Base-by-base conservation (phyloP, 2,888 invertebrate species). In the Aradus depressus region DNA sequence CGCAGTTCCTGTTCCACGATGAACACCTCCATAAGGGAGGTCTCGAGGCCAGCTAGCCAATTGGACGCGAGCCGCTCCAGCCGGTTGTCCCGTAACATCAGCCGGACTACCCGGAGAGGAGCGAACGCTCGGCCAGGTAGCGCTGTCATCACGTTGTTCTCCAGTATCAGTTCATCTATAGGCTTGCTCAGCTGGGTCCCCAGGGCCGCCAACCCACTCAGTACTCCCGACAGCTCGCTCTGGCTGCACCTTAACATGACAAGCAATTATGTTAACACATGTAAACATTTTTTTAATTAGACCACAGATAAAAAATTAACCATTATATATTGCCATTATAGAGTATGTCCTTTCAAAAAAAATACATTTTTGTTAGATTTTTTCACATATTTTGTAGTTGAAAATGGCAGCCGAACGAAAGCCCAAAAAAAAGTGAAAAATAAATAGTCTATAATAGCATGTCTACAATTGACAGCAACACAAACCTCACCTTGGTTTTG, bases 221-320 rank as follows among this genome's bases (percentile, higher is more conserved):
- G 68, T 14, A 88, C 84, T 64, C 80, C 80, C 4, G 81, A 77
- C 51, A 89, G 69, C 64, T 88, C 88, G 71, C 88, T 87, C 72
- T 89, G 88, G n/a, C 89, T 88, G 66, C 90, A 90, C 89, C 89
- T 89, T 67, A 37, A 37, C n/a, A n/a, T n/a, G n/a, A n/a, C n/a
- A n/a, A n/a, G n/a, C n/a, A n/a, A n/a, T n/a, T n/a, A n/a, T n/a
- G n/a, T n/a, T n/a, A n/a, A n/a, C n/a, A n/a, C n/a, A n/a, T n/a
- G n/a, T n/a, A n/a, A n/a, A n/a, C n/a, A n/a, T n/a, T n/a, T n/a
- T n/a, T n/a, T n/a, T n/a, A n/a, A n/a, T n/a, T n/a, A n/a, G n/a
- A n/a, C n/a, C n/a, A n/a, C n/a, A n/a, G n/a, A n/a, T n/a, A n/a
- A n/a, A n/a, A n/a, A n/a, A n/a, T n/a, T n/a, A n/a, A n/a, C n/a